A percentile compares a stretch with the other conserved stretches of the same genome.
Conservation (phyloP, 2,797 vertebrate species). For the Avahi laniger region DNA sequence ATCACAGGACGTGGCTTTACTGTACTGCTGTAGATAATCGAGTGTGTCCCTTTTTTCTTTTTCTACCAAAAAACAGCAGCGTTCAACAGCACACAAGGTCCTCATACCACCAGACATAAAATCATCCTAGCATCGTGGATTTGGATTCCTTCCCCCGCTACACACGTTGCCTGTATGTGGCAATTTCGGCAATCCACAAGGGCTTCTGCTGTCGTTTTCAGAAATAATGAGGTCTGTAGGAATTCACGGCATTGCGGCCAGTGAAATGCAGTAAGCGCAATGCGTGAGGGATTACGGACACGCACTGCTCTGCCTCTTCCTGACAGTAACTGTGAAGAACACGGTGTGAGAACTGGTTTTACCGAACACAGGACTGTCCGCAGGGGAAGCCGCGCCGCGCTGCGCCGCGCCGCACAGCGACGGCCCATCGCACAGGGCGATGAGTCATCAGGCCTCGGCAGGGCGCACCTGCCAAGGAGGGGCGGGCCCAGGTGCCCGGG, state of each 20-base stretch:
- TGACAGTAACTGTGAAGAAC: background rate
- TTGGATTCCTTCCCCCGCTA: background rate
- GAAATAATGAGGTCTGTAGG: background rate
- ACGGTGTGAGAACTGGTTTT: background rate
- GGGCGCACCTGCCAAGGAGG: background rate
- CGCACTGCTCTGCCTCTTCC: background rate
- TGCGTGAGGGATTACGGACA: fast-evolving
- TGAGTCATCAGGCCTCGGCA: background rate
- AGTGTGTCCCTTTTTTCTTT: background rate
- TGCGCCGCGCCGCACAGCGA: background rate
- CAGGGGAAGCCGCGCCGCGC: background rate
- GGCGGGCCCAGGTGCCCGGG: background rate
- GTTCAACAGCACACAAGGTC: background rate
- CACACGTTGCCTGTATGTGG: background rate
- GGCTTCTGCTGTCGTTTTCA: background rate
- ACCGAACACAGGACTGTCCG: background rate
- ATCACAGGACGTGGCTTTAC: background rate
- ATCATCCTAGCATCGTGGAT: fast-evolving
- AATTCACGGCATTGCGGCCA: background rate
- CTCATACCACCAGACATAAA: background rate
- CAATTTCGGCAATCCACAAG: background rate
- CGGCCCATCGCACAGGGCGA: too few species aligned
- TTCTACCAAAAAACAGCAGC: background rate
- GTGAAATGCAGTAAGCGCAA: background rate
- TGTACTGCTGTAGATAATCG: background rate